Conservation (phyloP, 2,888 invertebrate genomes). For the Cephus spinipes region DNA sequence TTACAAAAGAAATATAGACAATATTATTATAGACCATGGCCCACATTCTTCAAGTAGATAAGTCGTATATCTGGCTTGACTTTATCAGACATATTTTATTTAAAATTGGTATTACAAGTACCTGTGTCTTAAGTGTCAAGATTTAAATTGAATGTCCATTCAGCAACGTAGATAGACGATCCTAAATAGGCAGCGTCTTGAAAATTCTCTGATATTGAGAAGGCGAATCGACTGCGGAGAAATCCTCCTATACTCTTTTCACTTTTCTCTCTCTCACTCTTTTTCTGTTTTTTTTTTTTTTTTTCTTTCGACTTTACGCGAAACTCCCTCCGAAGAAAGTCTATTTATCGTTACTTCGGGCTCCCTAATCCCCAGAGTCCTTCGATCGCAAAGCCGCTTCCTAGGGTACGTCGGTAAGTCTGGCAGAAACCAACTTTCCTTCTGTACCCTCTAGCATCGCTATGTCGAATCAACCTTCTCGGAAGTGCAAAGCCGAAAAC, state of each 20-base stretch:
- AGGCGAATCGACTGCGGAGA: background rate
- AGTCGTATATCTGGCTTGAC: background rate
- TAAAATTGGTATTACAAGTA: background rate
- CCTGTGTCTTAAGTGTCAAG: background rate
- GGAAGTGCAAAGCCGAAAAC: background rate
- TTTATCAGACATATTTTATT: background rate
- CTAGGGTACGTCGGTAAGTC: background rate
- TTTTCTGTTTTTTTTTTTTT: constrained; percentile 20
- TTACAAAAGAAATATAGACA: background rate
- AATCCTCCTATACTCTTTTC: constrained; percentile 14
- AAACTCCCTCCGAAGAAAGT: constrained; percentile 7
- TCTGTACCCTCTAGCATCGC: background rate
- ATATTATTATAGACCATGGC: background rate
- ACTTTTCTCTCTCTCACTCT: constrained; percentile 16
- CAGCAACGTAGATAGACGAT: background rate
- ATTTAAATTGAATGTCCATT: background rate
- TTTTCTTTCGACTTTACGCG: background rate
- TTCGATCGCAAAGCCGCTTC: background rate
- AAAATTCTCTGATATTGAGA: background rate
- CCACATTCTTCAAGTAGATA: background rate
- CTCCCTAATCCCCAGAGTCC: background rate
- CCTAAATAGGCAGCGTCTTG: background rate
- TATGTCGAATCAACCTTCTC: background rate
- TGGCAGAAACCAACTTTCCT: background rate
- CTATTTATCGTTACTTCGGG: constrained; percentile 4